These are phyloP conservation scores for Drosophila littoralis DNA, from an alignment of 1,140 invertebrate genomes.

Conservation along the genomic window DNA sequence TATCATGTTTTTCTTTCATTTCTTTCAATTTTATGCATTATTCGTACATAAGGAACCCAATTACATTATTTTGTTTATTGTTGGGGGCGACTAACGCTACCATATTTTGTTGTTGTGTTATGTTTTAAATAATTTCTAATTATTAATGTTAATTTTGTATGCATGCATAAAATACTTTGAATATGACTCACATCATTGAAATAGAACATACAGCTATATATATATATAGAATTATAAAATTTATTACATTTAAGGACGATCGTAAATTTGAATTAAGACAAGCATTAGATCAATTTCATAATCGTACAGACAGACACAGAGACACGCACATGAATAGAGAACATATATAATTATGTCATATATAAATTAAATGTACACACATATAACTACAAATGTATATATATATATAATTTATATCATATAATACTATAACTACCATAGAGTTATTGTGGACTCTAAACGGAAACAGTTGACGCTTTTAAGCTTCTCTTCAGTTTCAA, in stretches of 20 bases:
- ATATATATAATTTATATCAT: constrained; percentile 58
- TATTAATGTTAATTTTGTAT: constrained; percentile 49
- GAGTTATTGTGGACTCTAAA: constrained; percentile 68
- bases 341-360: constrained; percentile 32
- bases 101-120: constrained; percentile 21
- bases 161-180: constrained; percentile 72
- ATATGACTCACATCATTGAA: constrained; percentile 53
- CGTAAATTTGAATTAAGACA: constrained; percentile 53
- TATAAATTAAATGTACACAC: constrained; percentile 52
- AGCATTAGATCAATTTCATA: constrained; percentile 41
- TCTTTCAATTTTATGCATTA: constrained; percentile 39
- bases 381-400: constrained; percentile 31
- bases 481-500: constrained; percentile 24
- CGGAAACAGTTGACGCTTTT: constrained; percentile 43
- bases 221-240: constrained; percentile 28
- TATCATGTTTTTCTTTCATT: constrained; percentile 16
- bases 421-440: constrained; percentile 80
- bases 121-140: constrained; percentile 43
- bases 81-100: constrained; percentile 3
- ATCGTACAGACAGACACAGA: constrained; percentile 57
- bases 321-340: constrained; percentile 57
- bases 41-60: constrained; percentile 54
- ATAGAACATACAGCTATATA: constrained; percentile 35
- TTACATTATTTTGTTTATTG: constrained; percentile 30
- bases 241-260: constrained; percentile 67